A percentile compares a stretch with the other conserved stretches of the same genome.
phyloP scores from a whole-genome alignment of 2,888 invertebrate species.

The Cordilura impudica region DNA sequence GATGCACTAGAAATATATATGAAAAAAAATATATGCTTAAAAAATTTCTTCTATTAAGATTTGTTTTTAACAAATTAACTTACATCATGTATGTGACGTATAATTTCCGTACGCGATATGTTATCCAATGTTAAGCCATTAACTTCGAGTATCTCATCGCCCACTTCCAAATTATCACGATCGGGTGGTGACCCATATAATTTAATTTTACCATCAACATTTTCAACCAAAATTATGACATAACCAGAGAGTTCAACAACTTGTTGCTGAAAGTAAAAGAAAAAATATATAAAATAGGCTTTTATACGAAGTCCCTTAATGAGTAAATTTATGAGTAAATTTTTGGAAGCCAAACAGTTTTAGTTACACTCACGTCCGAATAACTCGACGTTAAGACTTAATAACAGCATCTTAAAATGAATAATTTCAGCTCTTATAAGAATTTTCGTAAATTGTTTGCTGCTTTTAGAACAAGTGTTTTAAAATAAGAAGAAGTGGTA shows the following conservation, averaged over 20 bases:
- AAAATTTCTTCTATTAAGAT: neutral
- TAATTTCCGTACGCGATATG: slow-evolving; percentile 93
- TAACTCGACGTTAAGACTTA: no score
- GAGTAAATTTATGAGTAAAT: neutral
- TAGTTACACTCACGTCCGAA: no score
- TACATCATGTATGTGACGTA: slow-evolving; percentile 97
- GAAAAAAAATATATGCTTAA: neutral
- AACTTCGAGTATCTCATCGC: slow-evolving; percentile 98
- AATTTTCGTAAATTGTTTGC: no score
- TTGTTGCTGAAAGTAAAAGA: slow-evolving; percentile 73
- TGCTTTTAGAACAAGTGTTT: no score
- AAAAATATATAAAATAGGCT: slow-evolving; percentile 5
- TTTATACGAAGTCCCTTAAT: no score
- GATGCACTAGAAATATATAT: slow-evolving; percentile 89
- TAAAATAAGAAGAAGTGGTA: no score
- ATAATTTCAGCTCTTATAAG: no score
- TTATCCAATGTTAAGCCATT: slow-evolving; percentile 95
- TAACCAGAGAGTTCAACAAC: slow-evolving; percentile 95
- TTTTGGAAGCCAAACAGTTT: neutral
- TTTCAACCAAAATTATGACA: slow-evolving; percentile 95
- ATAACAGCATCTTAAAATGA: no score
- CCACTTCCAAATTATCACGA: slow-evolving; percentile 94
- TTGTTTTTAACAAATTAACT: slow-evolving; percentile 65
- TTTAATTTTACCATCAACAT: slow-evolving; percentile 95
- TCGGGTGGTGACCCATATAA: slow-evolving; percentile 95